Evolutionary conservation across 35 echinoderm and acorn worm genomes (phyloP).

Genomic region (Diadema setosum): DNA sequence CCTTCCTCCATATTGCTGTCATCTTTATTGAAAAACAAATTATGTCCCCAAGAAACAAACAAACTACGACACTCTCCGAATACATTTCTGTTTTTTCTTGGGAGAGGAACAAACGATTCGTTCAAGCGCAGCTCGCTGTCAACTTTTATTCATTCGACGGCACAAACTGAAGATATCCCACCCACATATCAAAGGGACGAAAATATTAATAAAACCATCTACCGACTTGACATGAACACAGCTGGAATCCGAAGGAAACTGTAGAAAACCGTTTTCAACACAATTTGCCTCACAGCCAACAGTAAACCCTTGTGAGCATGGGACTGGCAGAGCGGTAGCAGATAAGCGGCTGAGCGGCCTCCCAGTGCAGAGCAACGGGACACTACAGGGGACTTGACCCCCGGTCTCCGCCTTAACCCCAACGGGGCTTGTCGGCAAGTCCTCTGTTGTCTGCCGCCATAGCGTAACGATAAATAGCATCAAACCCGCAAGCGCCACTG

Average conservation of each 20-base stretch:
- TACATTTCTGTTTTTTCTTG: too few relatives aligned
- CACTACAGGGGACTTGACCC: neutral
- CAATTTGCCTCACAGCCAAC: neutral
- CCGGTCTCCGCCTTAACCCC: constrained; percentile 1
- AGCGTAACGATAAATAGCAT: constrained; percentile 11
- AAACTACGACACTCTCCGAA: too few relatives aligned
- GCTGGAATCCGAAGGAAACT: neutral
- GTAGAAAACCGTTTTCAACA: constrained; percentile 6
- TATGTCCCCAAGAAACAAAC: too few relatives aligned
- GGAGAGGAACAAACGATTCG: too few relatives aligned
- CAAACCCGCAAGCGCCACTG: neutral
- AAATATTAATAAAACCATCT: too few relatives aligned
- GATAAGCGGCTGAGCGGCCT: neutral
- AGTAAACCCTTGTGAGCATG: neutral
- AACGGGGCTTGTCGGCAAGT: neutral
- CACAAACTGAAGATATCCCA: neutral
- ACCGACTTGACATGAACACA: neutral
- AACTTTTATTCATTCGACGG: neutral
- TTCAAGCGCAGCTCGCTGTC: too few relatives aligned
- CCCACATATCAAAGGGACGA: neutral
- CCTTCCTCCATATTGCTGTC: too few relatives aligned
- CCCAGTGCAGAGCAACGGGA: neutral
- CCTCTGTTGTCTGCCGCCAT: neutral
- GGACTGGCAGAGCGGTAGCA: too few relatives aligned
- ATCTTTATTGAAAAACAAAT: too few relatives aligned